These are phyloP conservation scores for Actinia equina DNA, from an alignment of 64 coral and sea anemone genomes.

Conservation along the genomic window DNA sequence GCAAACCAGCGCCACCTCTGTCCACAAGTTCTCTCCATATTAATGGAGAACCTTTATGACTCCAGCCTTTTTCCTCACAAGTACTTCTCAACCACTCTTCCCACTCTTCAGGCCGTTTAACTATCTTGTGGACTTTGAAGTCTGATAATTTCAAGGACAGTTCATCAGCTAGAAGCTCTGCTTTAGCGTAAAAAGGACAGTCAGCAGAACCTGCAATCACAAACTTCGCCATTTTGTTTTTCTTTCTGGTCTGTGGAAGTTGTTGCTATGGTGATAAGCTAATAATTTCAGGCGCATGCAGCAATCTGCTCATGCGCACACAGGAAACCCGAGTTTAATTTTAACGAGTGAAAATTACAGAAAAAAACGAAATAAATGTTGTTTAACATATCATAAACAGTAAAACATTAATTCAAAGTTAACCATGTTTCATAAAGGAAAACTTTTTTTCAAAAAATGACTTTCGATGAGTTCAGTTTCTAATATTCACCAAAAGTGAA, in stretches of 20 bases:
- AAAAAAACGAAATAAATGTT: too few relatives aligned
- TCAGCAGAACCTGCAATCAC: conserved; percentile 91
- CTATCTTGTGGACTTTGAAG: conserved; percentile 93
- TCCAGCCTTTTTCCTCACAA: conserved; percentile 82
- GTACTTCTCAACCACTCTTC: conserved; percentile 57
- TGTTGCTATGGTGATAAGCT: conserved; percentile 57
- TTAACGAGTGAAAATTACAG: too few relatives aligned
- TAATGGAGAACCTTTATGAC: conserved; percentile 70
- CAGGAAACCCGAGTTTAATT: too few relatives aligned
- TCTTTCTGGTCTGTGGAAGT: neutral
- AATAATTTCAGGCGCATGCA: conserved; percentile 47
- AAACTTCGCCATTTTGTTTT: conserved; percentile 95
- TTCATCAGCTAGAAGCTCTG: conserved; percentile 91
- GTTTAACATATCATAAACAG: too few relatives aligned
- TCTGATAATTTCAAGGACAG: conserved; percentile 58
- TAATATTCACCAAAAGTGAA: too few relatives aligned
- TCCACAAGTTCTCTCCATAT: conserved; percentile 96
- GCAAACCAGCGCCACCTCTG: conserved; percentile 75
- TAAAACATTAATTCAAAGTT: too few relatives aligned
- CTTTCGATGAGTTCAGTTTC: too few relatives aligned
- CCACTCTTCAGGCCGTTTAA: conserved; percentile 82
- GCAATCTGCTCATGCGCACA: conserved; percentile 18
- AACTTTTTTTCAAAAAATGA: too few relatives aligned
- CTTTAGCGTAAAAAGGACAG: conserved; percentile 94
- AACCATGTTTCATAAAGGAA: too few relatives aligned